These are phyloP conservation scores for Odocoileus virginianus DNA, from an alignment of 2,113 vertebrate species.

Conservation along the genomic window DNA sequence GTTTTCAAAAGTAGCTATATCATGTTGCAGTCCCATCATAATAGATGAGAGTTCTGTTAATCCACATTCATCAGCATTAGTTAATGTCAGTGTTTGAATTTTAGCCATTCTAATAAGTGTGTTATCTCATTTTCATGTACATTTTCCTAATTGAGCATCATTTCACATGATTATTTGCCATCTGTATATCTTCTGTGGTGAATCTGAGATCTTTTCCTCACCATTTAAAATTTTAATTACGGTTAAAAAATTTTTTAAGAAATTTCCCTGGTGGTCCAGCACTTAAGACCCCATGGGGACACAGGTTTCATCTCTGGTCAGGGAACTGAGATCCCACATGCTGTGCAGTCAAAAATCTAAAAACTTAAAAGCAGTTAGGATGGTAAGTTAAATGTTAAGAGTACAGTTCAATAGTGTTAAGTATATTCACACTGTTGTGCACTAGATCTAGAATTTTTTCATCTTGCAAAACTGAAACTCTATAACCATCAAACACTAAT, in stretches of 20 bases:
- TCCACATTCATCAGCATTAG: background rate
- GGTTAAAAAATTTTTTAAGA: rapidly evolving
- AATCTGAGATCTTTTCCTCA: background rate
- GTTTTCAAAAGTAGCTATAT: background rate
- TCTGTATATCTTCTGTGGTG: background rate
- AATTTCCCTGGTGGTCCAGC: background rate
- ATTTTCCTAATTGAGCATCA: background rate
- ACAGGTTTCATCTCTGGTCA: background rate
- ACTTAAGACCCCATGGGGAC: background rate
- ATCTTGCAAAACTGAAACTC: background rate
- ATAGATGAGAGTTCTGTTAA: background rate
- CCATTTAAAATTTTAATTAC: background rate
- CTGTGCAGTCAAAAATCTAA: background rate
- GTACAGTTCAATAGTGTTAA: background rate
- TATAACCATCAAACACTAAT: background rate
- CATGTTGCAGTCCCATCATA: background rate
- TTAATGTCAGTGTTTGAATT: background rate
- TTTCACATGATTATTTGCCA: background rate
- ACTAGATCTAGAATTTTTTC: background rate
- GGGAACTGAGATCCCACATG: background rate
- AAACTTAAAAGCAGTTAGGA: background rate
- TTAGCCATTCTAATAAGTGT: background rate
- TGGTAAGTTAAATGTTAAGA: background rate
- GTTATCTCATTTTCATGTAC: background rate
- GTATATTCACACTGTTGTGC: background rate